A percentile compares a stretch with the other conserved stretches of the same genome.
phyloP scores from a whole-genome alignment of 2,888 invertebrate genomes.

The Catocala fraxini region DNA sequence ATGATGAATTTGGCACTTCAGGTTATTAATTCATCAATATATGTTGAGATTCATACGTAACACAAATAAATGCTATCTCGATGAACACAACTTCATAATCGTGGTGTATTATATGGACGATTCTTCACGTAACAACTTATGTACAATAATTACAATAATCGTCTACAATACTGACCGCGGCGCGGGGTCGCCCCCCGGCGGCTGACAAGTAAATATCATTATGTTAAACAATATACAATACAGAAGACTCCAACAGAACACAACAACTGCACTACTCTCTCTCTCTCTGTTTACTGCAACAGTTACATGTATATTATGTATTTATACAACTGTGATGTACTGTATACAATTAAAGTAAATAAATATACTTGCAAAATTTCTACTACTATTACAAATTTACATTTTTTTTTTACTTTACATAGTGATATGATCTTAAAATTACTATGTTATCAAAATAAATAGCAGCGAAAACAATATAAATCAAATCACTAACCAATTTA shows the following conservation, averaged over 20 bases:
- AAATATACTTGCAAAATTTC: slow-evolving; percentile 58
- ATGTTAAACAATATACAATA: slow-evolving; percentile 22
- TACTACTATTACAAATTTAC: slow-evolving; percentile 60
- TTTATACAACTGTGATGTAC: slow-evolving; percentile 64
- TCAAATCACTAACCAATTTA: slow-evolving; percentile 63
- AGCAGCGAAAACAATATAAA: slow-evolving; percentile 55
- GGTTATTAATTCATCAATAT: slow-evolving; percentile 63
- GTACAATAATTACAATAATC: slow-evolving; percentile 80
- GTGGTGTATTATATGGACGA: slow-evolving; percentile 67
- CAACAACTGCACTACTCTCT: slow-evolving; percentile 27
- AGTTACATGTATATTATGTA: slow-evolving; percentile 26
- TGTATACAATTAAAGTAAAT: slow-evolving; percentile 53
- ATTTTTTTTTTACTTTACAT: slow-evolving; percentile 50
- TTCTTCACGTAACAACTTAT: slow-evolving; percentile 76
- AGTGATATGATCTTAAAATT: slow-evolving; percentile 71
- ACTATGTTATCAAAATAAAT: slow-evolving; percentile 54
- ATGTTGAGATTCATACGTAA: slow-evolving; percentile 77
- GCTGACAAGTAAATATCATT: slow-evolving; percentile 23
- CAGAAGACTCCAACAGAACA: slow-evolving; percentile 7
- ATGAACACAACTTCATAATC: slow-evolving; percentile 55
- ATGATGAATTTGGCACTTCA: slow-evolving; percentile 79
- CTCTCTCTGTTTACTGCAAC: slow-evolving; percentile 28
- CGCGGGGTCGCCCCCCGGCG: slow-evolving; percentile 6
- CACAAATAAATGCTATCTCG: slow-evolving; percentile 77
- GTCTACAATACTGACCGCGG: slow-evolving; percentile 44